Conservation (phyloP, 2,888 invertebrate genomes). For the Julus scandinavius region DNA sequence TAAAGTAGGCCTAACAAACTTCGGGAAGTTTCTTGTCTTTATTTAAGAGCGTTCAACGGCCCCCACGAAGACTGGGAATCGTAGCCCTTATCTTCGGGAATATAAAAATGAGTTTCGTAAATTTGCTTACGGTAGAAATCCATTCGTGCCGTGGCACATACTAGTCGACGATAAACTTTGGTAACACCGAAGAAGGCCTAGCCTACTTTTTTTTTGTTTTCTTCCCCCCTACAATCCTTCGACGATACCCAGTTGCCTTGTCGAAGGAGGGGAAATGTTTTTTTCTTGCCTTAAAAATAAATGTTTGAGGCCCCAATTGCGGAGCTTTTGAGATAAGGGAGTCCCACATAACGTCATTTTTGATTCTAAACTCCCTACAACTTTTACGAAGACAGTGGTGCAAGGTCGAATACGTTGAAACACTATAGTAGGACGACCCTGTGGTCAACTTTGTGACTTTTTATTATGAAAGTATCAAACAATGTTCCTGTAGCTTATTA, state of each 20-base stretch:
- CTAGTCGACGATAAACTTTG: not conserved
- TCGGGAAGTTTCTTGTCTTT: not conserved
- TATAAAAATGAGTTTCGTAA: not conserved
- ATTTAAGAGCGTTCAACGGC: conserved; percentile 9
- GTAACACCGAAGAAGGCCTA: not conserved
- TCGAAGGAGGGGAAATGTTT: not conserved
- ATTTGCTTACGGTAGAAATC: not conserved
- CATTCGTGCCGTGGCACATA: not conserved
- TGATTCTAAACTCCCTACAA: not conserved
- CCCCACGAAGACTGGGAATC: not conserved
- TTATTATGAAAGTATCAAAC: no score
- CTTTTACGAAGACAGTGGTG: not conserved
- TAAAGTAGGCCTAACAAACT: not conserved
- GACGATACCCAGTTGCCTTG: not conserved
- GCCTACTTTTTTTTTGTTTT: conserved; percentile 41
- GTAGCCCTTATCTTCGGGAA: not conserved
- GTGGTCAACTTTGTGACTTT: not conserved
- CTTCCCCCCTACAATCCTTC: not conserved
- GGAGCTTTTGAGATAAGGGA: not conserved
- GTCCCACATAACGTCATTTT: not conserved
- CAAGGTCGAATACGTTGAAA: not conserved
- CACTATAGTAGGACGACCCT: not conserved
- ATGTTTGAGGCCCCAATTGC: not conserved
- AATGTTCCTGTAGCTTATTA: not conserved
- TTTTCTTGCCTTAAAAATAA: not conserved